phyloP scores from a whole-genome alignment of 1,140 invertebrate genomes.

The Acromyrmex charruanus region DNA sequence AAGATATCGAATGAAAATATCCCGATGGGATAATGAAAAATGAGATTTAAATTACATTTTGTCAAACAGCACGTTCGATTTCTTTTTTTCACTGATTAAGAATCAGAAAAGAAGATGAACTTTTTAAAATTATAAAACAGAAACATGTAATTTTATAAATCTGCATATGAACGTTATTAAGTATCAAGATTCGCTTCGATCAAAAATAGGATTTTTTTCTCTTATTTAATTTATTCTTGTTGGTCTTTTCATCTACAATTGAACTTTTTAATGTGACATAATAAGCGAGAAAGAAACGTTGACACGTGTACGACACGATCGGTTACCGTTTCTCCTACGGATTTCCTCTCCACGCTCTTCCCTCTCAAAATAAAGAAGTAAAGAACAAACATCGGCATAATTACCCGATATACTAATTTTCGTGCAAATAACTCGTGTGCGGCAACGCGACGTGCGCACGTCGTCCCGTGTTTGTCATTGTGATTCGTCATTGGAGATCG shows the following conservation, averaged over 20 bases:
- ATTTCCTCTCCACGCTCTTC: background rate
- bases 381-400: conserved; percentile 52
- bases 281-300: conserved; percentile 2
- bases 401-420: conserved; percentile 67
- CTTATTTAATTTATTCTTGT: too few species aligned
- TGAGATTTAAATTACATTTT: too few species aligned
- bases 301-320: background rate
- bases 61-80: background rate
- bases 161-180: too few species aligned
- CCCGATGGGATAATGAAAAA: background rate
- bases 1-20: background rate
- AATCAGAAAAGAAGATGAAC: background rate
- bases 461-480: conserved; percentile 67
- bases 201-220: too few species aligned
- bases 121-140: background rate
- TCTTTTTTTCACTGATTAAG: background rate
- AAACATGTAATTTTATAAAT: too few species aligned
- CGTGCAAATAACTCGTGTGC: conserved; percentile 66
- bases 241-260: too few species aligned
- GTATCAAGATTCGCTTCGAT: too few species aligned
- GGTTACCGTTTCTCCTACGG: conserved; percentile 12
- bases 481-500: conserved; percentile 65
- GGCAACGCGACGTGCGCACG: conserved; percentile 51
- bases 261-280: background rate
- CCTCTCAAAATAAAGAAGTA: conserved; percentile 33